These are phyloP conservation scores for Ranitomeya variabilis DNA, from an alignment of 2,113 vertebrate genomes.

Conservation along the genomic window DNA sequence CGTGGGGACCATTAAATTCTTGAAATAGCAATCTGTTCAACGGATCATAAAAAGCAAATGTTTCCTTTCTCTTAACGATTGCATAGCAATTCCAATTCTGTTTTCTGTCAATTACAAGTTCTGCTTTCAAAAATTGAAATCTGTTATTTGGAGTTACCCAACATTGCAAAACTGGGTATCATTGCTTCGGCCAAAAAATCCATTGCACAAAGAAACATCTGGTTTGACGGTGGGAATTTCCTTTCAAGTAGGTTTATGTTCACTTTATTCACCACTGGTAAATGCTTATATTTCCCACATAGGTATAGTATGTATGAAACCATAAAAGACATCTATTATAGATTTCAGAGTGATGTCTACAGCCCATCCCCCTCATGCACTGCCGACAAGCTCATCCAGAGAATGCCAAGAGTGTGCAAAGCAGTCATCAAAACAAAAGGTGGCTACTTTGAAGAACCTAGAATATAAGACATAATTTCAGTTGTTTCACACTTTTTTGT, in stretches of 20 bases:
- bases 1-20: constrained; percentile 19
- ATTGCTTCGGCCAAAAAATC: neutral
- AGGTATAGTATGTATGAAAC: no score
- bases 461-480: no score
- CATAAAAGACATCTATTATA: no score
- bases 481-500: no score
- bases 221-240: neutral
- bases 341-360: no score
- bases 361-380: no score
- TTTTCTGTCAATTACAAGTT: constrained; percentile 16
- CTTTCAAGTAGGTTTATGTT: neutral
- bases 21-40: constrained; percentile 18
- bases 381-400: no score
- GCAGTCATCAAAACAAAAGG: no score
- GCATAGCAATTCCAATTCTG: constrained; percentile 2
- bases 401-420: no score
- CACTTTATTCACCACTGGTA: neutral
- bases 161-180: neutral
- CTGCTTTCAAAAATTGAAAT: neutral
- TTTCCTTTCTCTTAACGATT: constrained; percentile 36
- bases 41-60: constrained; percentile 31
- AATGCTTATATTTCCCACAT: neutral
- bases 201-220: neutral
- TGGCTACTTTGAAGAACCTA: no score
- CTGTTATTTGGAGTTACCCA: neutral